Evolutionary conservation across 2,797 vertebrate genomes (phyloP), one percentile per base, ranked within the genome.

Genomic region (Ammospiza maritima): DNA sequence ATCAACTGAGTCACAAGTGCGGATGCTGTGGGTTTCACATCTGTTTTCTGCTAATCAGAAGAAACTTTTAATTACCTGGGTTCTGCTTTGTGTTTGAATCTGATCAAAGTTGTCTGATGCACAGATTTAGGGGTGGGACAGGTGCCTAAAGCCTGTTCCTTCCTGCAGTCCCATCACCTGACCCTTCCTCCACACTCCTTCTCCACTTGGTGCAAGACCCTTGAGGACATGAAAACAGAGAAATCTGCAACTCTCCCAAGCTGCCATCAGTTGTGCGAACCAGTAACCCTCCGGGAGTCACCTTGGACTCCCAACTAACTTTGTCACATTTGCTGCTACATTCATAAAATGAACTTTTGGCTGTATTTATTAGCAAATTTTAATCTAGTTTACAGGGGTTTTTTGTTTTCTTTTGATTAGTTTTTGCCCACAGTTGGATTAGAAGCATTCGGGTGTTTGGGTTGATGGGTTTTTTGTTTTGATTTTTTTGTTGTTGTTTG

Each of bases 11-110:
- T 96, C 62, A 84, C 60, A 86, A 83, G 90, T 96, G 95, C 90
- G 19, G 93, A 97, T 96, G 96, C 98, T 98, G 98, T 98, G 98
- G 98, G 98, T 98, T 98, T 98, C 97, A 98, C 98, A 98, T 97
- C 98, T 98, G 97, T 97, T 98, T 97, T 96, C 96, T 97, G 97
- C 82, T 96, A 97, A 96, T 89, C 96, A 97, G 90, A 97, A 96
- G 94, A 95, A 91, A 96, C 85, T 94, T 95, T 92, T 94, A 97
- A 97, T 95, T 87, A 92, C 87, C 61, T 92, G 96, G 92, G 88
- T 97, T 96, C 89, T 90, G 89, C 93, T 94, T 91, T 93, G 36
- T 95, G 91, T 96, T 94, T 95, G 94, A 97, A 97, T 97, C 96
- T 88, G 4, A 96, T 96, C 94, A 90, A 86, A 97, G 93, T 95